Base-by-base conservation (phyloP, 2,113 vertebrate species). In the Kobus ellipsiprymnus region DNA sequence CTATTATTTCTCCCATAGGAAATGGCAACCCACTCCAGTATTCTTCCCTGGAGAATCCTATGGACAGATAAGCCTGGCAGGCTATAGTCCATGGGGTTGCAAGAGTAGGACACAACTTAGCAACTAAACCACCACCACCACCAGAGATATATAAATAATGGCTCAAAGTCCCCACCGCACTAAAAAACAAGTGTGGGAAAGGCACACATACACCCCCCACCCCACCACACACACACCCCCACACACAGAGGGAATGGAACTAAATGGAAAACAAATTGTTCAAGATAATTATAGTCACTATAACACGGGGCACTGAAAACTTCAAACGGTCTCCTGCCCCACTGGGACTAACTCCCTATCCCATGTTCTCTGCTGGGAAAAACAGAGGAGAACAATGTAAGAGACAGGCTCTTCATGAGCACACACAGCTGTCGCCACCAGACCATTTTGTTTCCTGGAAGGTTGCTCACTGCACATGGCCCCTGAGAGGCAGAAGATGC, bases 401-500 rank as follows among this genome's bases (percentile, higher is more conserved):
- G 59, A 59, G 83, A 64, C 21, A 81, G 89, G 77, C 25, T 95
- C 59, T 17, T 54, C 19, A 7, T 87, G 91, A 86, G 74, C 54
- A 89, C 55, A 81, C 87, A 82, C 94, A 96, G 95, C 90, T 92
- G 60, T 81, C 55, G 83, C 88, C 82, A 89, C 88, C 29, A 83
- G 89, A 60, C 85, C 52, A 33, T 77, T 82, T 95, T 95, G 59
- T 78, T 94, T 92, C 88, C 25, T 48, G 85, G 52, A 57, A 54
- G 46, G n/a, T 74, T 88, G 77, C 48, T 96, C 64, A 62, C 23
- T 67, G 84, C 67, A n/a, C 12, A 67, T 55, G 71, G 86, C 21
- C 57, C 84, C 59, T 59, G 88, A 52, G 29, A 78, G 25, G 40
- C 64, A 92, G 71, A 78, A 94, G 93, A n/a, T 52, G 36, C 29